Percentiles rank a stretch among this genome's conserved stretches.
phyloP scores from a whole-genome alignment of 2,888 invertebrate species.

The Drosophila greeni region DNA sequence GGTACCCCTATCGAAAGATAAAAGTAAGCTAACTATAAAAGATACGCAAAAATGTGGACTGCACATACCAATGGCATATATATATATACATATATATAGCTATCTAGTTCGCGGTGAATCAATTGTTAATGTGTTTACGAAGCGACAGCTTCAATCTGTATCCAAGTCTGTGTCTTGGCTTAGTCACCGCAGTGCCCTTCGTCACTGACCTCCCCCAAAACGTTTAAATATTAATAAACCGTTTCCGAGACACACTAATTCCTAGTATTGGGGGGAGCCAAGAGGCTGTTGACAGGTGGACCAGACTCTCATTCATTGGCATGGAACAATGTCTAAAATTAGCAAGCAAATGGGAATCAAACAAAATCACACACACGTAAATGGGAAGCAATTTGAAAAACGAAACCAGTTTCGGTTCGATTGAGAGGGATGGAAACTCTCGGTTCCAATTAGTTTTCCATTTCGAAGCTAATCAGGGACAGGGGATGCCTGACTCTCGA shows the following conservation, averaged over 20 bases:
- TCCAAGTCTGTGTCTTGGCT: slow-evolving; percentile 12
- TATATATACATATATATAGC: background rate
- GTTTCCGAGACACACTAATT: slow-evolving; percentile 33
- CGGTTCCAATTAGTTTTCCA: slow-evolving; percentile 58
- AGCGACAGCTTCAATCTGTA: slow-evolving; percentile 8
- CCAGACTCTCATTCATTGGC: slow-evolving; percentile 26
- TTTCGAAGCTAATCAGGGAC: slow-evolving; percentile 46
- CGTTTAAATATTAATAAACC: slow-evolving; percentile 29
- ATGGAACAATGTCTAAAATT: slow-evolving; percentile 65
- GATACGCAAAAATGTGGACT: background rate
- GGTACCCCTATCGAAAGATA: slow-evolving; percentile 1
- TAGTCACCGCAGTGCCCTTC: slow-evolving; percentile 24
- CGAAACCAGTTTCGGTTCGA: slow-evolving; percentile 52
- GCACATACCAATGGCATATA: background rate
- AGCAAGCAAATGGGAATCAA: slow-evolving; percentile 40
- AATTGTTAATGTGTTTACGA: slow-evolving; percentile 10
- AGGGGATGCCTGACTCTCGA: slow-evolving; percentile 7
- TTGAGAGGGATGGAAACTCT: slow-evolving; percentile 9
- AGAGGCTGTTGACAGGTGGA: slow-evolving; percentile 33
- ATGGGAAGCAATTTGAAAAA: slow-evolving; percentile 15
- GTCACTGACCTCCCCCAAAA: slow-evolving; percentile 61
- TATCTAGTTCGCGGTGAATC: slow-evolving; percentile 20
- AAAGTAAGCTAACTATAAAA: background rate
- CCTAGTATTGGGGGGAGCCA: slow-evolving; percentile 22
- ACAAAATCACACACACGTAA: slow-evolving; percentile 6